Conservation (phyloP, 2,113 vertebrate species). For the Heterochromis multidens region DNA sequence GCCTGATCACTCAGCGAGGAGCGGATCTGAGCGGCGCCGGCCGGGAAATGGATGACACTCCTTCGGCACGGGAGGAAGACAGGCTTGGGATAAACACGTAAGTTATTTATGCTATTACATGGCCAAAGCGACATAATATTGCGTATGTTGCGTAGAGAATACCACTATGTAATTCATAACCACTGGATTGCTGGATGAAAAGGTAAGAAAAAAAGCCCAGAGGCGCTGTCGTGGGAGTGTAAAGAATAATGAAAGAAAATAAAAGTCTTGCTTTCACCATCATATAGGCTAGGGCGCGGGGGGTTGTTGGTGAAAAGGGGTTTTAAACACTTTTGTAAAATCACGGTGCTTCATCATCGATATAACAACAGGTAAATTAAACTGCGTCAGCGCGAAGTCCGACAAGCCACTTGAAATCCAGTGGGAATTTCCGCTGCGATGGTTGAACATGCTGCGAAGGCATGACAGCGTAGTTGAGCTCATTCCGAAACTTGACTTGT, state of each 20-base stretch:
- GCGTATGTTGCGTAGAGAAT: conserved; percentile 67
- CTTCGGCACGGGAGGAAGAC: not conserved
- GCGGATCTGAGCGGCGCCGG: not conserved
- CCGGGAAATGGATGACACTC: not conserved
- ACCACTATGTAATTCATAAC: conserved; percentile 57
- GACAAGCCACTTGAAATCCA: conserved; percentile 51
- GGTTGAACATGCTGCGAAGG: not conserved
- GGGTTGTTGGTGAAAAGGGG: not conserved
- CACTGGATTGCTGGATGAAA: conserved; percentile 18
- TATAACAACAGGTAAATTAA: conserved; percentile 73
- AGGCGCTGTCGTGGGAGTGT: conserved; percentile 13
- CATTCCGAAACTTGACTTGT: not conserved
- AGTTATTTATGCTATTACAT: conserved; percentile 46
- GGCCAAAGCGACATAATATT: conserved; percentile 20
- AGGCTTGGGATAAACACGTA: conserved; percentile 45
- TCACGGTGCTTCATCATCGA: conserved; percentile 39
- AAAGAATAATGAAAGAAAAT: not conserved
- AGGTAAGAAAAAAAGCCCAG: conserved; percentile 22
- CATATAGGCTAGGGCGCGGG: not conserved
- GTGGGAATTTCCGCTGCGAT: conserved; percentile 64
- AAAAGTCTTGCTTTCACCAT: not conserved
- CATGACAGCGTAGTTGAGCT: not conserved
- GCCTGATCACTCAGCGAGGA: not conserved
- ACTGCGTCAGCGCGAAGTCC: conserved; percentile 77
- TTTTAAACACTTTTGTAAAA: conserved; percentile 1